Base-by-base conservation (phyloP, 2,113 vertebrate species). In the Oryzias woworae region DNA sequence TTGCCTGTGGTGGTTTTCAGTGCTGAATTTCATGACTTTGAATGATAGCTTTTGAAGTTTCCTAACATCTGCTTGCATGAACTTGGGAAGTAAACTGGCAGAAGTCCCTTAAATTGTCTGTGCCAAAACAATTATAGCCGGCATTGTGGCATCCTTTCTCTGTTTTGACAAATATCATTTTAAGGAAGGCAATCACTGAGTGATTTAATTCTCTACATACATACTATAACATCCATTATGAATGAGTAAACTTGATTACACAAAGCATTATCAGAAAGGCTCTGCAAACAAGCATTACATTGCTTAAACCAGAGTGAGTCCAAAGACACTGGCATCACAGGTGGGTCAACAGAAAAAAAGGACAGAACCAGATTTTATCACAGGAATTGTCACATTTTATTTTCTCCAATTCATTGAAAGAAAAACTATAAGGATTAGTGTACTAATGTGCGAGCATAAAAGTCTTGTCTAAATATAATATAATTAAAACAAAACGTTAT, bases 1-100 rank as follows among this genome's bases (percentile, higher is more conserved):
- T 71, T 45, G 83, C 84, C 80, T 71, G 45, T 64, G 77, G 86
- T 73, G 54, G 58, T 73, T 73, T 70, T 47, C 17, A 22, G 42
- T 16, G 26, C 46, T 61, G 28, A 48, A 66, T 80, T 63, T 43
- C 55, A 58, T 44, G 31, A 80, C 64, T 76, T 62, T 50, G 49
- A 53, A 48, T 16, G 44, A 62, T 73, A 70, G 36, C 59, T 31
- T 49, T 65, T 24, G 48, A 48, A 51, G 43, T 54, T 43, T 7
- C 0, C 16, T 48, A 47, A 31, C 14, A 43, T 16, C 43, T 4
- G 51, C 53, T 5, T 45, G 60, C 17, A 36, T 22, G 44, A 59
- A 53, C 45, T 58, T 10, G 17, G 31, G 51, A 7, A 53, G 31
- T 31, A 52, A 51, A 46, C 5, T 62, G 62, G 53, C 58, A 61